Conservation (phyloP, 1,140 invertebrate genomes). For the Callitettix versicolor region DNA sequence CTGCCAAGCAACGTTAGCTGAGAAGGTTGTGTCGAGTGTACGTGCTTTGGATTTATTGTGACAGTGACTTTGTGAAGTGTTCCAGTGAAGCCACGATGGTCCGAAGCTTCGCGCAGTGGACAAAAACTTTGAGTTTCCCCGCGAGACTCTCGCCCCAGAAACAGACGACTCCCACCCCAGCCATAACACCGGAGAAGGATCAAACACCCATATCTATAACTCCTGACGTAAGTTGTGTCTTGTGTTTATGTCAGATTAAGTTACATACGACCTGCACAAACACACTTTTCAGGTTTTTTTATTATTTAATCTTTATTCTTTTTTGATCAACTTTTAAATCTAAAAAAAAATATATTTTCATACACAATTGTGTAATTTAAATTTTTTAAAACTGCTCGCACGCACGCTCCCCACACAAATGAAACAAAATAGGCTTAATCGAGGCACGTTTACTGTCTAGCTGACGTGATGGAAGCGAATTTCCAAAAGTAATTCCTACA, state of each 20-base stretch:
- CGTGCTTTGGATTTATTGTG: not conserved
- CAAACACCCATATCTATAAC: slow-evolving; percentile 19
- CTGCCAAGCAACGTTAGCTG: not conserved
- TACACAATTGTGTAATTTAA: too few relatives aligned
- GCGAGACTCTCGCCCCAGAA: slow-evolving; percentile 66
- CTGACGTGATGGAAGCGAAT: too few relatives aligned
- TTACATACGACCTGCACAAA: too few relatives aligned
- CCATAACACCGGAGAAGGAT: slow-evolving; percentile 6
- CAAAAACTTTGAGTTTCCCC: slow-evolving; percentile 76
- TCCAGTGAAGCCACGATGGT: slow-evolving; percentile 44
- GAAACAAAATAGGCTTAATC: too few relatives aligned
- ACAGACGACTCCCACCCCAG: slow-evolving; percentile 33
- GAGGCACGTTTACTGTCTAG: too few relatives aligned
- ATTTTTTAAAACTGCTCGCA: too few relatives aligned
- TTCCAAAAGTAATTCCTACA: too few relatives aligned
- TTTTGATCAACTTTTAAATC: too few relatives aligned
- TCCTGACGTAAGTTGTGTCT: slow-evolving; percentile 22
- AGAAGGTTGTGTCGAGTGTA: not conserved
- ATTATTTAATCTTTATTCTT: too few relatives aligned
- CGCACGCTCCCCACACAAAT: too few relatives aligned
- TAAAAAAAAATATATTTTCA: too few relatives aligned
- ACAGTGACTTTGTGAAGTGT: not conserved
- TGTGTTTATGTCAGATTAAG: not conserved
- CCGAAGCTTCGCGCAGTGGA: slow-evolving; percentile 73
- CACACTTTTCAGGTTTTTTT: too few relatives aligned